Conservation (phyloP, 2,888 invertebrate species). For the Anticlea derivata region DNA sequence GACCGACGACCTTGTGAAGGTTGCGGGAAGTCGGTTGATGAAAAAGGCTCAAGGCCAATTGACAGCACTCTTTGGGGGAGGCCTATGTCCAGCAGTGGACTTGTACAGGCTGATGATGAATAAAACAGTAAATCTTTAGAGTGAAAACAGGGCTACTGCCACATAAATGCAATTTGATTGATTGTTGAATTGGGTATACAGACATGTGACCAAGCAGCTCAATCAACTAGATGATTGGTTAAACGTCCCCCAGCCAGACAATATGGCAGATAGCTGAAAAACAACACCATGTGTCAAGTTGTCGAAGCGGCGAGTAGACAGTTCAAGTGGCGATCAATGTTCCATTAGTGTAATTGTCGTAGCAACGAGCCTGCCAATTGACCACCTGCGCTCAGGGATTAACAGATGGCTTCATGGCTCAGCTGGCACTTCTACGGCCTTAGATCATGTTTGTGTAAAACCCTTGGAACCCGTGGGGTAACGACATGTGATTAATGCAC, state of each 20-base stretch:
- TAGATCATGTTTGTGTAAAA: background rate
- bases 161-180: slow-evolving; percentile 13
- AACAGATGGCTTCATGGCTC: slow-evolving; percentile 29
- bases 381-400: slow-evolving; percentile 35
- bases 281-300: slow-evolving; percentile 23
- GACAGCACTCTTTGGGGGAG: no score
- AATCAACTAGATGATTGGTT: slow-evolving; percentile 22
- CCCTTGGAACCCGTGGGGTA: background rate
- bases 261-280: slow-evolving; percentile 21
- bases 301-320: slow-evolving; percentile 38
- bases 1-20: no score
- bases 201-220: background rate
- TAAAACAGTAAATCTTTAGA: background rate
- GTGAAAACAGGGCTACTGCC: no score
- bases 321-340: slow-evolving; percentile 56
- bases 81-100: no score
- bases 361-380: slow-evolving; percentile 32
- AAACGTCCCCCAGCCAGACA: slow-evolving; percentile 10
- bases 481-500: background rate
- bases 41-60: no score
- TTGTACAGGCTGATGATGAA: background rate
- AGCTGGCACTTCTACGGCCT: slow-evolving; percentile 9
- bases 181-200: slow-evolving; percentile 1
- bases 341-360: slow-evolving; percentile 56
- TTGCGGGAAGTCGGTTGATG: no score